phyloP scores from a whole-genome alignment of 2,113 vertebrate species.

The Campylorhamphus procurvoides region DNA sequence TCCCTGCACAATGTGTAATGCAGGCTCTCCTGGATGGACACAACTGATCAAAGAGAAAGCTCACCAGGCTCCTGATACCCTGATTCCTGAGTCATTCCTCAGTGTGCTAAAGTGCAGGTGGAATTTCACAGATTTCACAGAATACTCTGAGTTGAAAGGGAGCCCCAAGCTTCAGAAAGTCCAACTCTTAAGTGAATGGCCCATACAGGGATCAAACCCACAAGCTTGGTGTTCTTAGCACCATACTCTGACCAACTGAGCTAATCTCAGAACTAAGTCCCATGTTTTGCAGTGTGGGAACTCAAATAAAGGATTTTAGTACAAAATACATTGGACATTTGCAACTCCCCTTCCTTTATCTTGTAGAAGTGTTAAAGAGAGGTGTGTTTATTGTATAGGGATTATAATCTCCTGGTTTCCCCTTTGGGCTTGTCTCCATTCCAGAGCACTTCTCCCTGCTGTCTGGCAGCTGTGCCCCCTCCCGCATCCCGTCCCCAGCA shows the following conservation, averaged over 20 bases:
- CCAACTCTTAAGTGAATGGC: background rate
- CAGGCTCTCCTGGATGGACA: background rate
- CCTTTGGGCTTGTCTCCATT: background rate
- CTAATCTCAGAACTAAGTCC: background rate
- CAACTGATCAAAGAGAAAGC: background rate
- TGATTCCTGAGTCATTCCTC: background rate
- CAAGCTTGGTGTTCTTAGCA: background rate
- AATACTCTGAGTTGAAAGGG: background rate
- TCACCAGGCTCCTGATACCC: background rate
- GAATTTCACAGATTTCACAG: background rate
- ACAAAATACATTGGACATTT: fast-evolving
- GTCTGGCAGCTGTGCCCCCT: constrained; percentile 79
- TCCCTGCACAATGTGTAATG: background rate
- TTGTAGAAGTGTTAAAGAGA: too few relatives aligned
- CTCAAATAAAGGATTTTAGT: background rate
- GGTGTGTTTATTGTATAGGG: fast-evolving
- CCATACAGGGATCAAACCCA: background rate
- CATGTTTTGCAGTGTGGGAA: background rate
- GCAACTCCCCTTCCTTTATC: background rate
- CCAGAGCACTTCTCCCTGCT: constrained; percentile 90
- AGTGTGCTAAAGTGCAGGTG: background rate
- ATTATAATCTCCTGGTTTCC: background rate
- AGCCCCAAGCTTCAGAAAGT: background rate
- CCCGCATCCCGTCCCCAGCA: constrained; percentile 85
- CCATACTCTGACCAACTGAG: background rate